Base-by-base conservation (phyloP, 1,140 invertebrate genomes). In the Dendrolimus punctatus region DNA sequence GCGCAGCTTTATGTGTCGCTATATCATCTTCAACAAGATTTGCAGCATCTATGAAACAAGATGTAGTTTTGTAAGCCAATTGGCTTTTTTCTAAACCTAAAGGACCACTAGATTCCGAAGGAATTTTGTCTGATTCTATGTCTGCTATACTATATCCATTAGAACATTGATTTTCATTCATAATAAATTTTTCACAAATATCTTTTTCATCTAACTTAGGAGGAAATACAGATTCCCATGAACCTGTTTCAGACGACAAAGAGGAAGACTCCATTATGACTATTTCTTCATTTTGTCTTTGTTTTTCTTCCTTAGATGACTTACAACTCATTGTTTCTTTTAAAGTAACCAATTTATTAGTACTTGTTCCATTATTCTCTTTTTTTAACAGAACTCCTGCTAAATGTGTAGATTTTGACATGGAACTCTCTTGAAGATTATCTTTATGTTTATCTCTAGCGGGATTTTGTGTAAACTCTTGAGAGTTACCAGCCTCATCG, bases 21-120 rank as follows among this genome's bases (percentile, higher is more conserved):
- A 37, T 44, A 43, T 85, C 78, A 71, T 94, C 93, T 66, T 94
- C 93, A 6, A 89, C 89, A 38, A 94, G 77, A 64, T 89, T 91
- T 1, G 93, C 91, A 37, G 93, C 93, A 76, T 94, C 93, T 54
- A 94, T 94, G 65, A 94, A 94, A 73, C 91, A 93, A 39, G 75
- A 68, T 6, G 73, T 73, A 23, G 76, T 77, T 62, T 77, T 79
- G 40, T 64, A 59, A 56, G 77, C 66, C 46, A 64, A 71, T 55
- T 71, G 64, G 3, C 3, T 23, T 2, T 2, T 23, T 23, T 23
- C 3, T 23, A 23, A 23, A 23, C 23, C 23, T 3, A 49, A 51
- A 50, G 56, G 45, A 45, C 47, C 38, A 52, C 51, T 43, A 43
- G 9, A 50, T 39, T 56, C 42, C 51, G n/a, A 46, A 38, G 42